Base-by-base conservation (phyloP, 2,113 vertebrate genomes). In the Orientallactaga bullata region DNA sequence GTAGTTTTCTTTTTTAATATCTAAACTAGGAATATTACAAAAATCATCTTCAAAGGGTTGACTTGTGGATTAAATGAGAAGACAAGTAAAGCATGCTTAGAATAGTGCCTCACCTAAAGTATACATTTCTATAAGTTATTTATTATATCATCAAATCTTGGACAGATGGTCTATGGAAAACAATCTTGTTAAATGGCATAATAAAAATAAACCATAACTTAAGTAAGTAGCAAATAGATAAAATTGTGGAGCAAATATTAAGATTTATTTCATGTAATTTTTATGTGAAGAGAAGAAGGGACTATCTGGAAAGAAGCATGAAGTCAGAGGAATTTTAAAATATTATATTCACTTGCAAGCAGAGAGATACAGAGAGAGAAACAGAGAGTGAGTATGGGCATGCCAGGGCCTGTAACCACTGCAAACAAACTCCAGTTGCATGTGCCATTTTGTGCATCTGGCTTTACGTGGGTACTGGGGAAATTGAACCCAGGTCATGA, bases 191-290 rank as follows among this genome's bases (percentile, higher is more conserved):
- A 24, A 68, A 78, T 35, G 78, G 47, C 12, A 32, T 65, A 72
- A 78, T 32, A 23, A 89, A 93, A 60, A 79, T 60, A 90, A 92
- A 73, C n/a, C n/a, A 83, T 69, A 37, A 74, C 28, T 66, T 35
- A 89, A 61, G 60, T 35, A 39, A 72, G 28, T 32, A 63, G n/a
- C 73, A 16, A 82, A 71, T 6, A 16, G 63, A 7, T 80, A 73
- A 86, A 60, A 60, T 1, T 79, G 28, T 84, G 55, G 1, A 55
- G n/a, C 47, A 7, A 84, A 77, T 63, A 68, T 93, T 28, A 68
- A 74, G 69, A 37, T 60, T 47, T 85, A 28, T 82, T 85, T 74
- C 35, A 71, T 80, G 32, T 16, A 65, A 7, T 32, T 91, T 93
- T 94, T 74, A 87, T 86, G 6, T 61, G 63, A 89, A 55, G 16